A percentile compares a stretch with the other conserved stretches of the same genome.
Conservation (phyloP, 2,797 vertebrate genomes). For the Zenarchopterus dispar region DNA sequence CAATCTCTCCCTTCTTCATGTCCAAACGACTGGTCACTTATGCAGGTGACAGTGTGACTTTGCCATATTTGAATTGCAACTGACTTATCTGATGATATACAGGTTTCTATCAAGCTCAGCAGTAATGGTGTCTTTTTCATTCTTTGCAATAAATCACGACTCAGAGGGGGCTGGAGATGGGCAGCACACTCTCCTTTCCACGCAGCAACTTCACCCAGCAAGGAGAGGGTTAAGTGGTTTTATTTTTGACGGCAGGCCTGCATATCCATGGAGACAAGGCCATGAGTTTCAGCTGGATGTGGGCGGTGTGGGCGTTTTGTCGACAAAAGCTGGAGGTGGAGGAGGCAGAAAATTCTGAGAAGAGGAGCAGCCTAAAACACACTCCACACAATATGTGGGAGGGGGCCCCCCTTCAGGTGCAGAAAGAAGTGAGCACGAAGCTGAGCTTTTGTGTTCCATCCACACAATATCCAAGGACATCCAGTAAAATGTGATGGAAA, state of each 20-base stretch:
- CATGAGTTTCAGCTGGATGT: slow-evolving; percentile 57
- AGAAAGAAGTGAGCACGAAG: slow-evolving; percentile 34
- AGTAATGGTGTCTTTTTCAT: slow-evolving; percentile 22
- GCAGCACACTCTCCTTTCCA: slow-evolving; percentile 23
- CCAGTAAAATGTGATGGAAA: slow-evolving; percentile 16
- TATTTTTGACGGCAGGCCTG: slow-evolving; percentile 67
- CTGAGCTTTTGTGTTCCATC: slow-evolving; percentile 46
- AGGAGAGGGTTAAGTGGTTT: slow-evolving; percentile 72
- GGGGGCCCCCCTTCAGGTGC: slow-evolving; percentile 24
- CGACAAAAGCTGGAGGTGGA: slow-evolving; percentile 65
- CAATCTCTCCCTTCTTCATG: neutral
- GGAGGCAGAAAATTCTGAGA: slow-evolving; percentile 59
- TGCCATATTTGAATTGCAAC: slow-evolving; percentile 33
- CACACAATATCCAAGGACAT: slow-evolving; percentile 60
- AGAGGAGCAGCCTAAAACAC: slow-evolving; percentile 57
- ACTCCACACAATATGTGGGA: slow-evolving; percentile 49
- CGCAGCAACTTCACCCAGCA: slow-evolving; percentile 31
- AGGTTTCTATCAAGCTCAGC: neutral
- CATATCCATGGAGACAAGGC: slow-evolving; percentile 84
- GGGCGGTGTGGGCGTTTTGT: slow-evolving; percentile 71
- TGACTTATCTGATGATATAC: neutral
- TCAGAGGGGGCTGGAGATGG: slow-evolving; percentile 26
- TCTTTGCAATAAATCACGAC: slow-evolving; percentile 31
- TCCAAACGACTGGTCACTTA: slow-evolving; percentile 1
- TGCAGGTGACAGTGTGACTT: slow-evolving; percentile 5